Percentiles rank a stretch among this genome's conserved stretches.
Conservation (phyloP, 2,113 vertebrate genomes). For the Scortum barcoo region DNA sequence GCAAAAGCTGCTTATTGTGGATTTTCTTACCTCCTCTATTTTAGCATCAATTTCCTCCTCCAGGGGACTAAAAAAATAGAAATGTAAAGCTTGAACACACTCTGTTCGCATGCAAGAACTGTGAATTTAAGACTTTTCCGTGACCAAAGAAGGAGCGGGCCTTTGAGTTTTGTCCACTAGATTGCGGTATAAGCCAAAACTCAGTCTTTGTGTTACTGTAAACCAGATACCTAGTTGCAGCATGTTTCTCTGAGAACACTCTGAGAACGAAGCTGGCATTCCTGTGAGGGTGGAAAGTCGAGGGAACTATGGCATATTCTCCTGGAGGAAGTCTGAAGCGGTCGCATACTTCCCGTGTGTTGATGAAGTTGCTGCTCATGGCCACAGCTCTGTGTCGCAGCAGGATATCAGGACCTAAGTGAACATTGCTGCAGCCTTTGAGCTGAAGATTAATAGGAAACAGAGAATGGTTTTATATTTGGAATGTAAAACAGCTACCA, state of each 20-base stretch:
- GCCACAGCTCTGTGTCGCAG: slow-evolving; percentile 75
- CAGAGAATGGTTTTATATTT: background rate
- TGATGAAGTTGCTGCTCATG: slow-evolving; percentile 82
- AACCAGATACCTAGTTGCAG: slow-evolving; percentile 72
- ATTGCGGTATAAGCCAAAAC: background rate
- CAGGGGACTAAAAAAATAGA: slow-evolving; percentile 54
- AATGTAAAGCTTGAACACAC: slow-evolving; percentile 29
- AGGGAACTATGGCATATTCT: slow-evolving; percentile 88
- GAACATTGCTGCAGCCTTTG: slow-evolving; percentile 78
- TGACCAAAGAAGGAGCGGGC: background rate
- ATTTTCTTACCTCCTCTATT: slow-evolving; percentile 70
- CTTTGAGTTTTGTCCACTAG: slow-evolving; percentile 37
- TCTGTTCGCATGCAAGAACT: background rate
- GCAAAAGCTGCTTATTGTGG: background rate
- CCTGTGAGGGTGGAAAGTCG: slow-evolving; percentile 90
- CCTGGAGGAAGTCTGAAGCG: slow-evolving; percentile 86
- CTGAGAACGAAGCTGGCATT: slow-evolving; percentile 88
- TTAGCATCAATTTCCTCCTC: slow-evolving; percentile 59
- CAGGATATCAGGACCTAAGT: slow-evolving; percentile 84
- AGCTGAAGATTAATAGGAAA: slow-evolving; percentile 63
- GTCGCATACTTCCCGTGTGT: slow-evolving; percentile 86
- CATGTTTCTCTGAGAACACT: slow-evolving; percentile 89
- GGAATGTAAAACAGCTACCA: background rate
- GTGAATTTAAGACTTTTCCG: background rate
- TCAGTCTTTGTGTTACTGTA: background rate